phyloP scores from a whole-genome alignment of 2,113 vertebrate genomes.

The Nothobranchius kuhntae region DNA sequence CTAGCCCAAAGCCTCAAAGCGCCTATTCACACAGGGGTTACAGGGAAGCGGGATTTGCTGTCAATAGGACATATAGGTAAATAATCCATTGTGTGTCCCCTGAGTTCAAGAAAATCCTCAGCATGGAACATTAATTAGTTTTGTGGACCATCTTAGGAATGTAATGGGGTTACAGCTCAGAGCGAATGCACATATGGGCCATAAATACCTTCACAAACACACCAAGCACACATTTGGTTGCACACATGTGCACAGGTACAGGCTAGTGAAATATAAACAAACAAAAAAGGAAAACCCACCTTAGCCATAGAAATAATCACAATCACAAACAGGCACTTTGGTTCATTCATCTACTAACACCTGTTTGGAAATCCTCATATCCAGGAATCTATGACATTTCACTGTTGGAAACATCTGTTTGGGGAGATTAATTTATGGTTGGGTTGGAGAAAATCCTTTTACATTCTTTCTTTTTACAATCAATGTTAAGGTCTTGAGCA shows the following conservation, averaged over 20 bases:
- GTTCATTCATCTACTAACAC: slow-evolving; percentile 61
- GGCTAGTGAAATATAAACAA: slow-evolving; percentile 4
- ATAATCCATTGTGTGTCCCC: slow-evolving; percentile 76
- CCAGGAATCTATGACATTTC: slow-evolving; percentile 49
- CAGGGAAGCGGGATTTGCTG: slow-evolving; percentile 55
- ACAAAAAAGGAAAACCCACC: slow-evolving; percentile 1
- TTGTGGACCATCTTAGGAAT: slow-evolving; percentile 74
- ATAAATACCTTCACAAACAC: slow-evolving; percentile 80
- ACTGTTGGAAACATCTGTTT: slow-evolving; percentile 69
- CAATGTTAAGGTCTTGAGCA: slow-evolving; percentile 70
- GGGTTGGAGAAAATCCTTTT: slow-evolving; percentile 47
- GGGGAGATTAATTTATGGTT: slow-evolving; percentile 48
- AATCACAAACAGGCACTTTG: slow-evolving; percentile 50
- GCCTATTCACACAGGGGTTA: slow-evolving; percentile 49
- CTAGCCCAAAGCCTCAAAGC: slow-evolving; percentile 34
- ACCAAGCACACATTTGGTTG: slow-evolving; percentile 22
- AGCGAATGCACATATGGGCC: slow-evolving; percentile 73
- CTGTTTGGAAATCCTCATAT: slow-evolving; percentile 53
- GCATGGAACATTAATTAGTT: slow-evolving; percentile 81
- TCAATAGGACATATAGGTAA: slow-evolving; percentile 77
- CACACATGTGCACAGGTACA: slow-evolving; percentile 21
- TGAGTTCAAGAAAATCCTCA: slow-evolving; percentile 66
- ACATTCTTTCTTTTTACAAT: slow-evolving; percentile 56
- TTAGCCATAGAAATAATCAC: slow-evolving; percentile 31
- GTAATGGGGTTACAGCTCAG: slow-evolving; percentile 70